phyloP scores from a whole-genome alignment of 2,113 vertebrate species.

The Mesitornis unicolor region DNA sequence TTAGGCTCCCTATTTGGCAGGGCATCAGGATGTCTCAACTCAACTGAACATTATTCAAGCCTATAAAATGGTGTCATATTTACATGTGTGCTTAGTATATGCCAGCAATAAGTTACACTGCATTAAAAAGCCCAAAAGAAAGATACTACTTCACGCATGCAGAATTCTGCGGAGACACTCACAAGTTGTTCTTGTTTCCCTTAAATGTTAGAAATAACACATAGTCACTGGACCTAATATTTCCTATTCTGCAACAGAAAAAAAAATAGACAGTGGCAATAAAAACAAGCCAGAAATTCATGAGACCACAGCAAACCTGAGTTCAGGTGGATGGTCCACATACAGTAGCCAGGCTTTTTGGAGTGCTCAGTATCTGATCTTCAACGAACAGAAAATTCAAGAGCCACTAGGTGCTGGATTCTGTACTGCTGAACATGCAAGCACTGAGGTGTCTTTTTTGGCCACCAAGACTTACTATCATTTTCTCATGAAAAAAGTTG shows the following conservation, averaged over 20 bases:
- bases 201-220: background rate
- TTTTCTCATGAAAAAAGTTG: background rate
- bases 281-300: background rate
- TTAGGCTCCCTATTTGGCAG: background rate
- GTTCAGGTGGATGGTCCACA: background rate
- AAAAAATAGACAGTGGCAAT: background rate
- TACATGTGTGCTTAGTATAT: background rate
- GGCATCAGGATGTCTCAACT: background rate
- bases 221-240: background rate
- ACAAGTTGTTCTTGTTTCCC: background rate
- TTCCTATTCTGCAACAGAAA: background rate
- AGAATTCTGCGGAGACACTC: background rate
- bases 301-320: background rate
- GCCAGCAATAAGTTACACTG: background rate
- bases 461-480: background rate
- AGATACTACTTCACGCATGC: background rate
- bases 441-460: background rate
- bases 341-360: background rate
- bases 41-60: background rate
- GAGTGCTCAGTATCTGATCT: background rate
- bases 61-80: background rate
- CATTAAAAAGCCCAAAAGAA: background rate
- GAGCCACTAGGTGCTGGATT: background rate
- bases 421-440: background rate
- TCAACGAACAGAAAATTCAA: background rate